phyloP scores from a whole-genome alignment of 2,888 invertebrate species.

The Augiades crinisus region DNA sequence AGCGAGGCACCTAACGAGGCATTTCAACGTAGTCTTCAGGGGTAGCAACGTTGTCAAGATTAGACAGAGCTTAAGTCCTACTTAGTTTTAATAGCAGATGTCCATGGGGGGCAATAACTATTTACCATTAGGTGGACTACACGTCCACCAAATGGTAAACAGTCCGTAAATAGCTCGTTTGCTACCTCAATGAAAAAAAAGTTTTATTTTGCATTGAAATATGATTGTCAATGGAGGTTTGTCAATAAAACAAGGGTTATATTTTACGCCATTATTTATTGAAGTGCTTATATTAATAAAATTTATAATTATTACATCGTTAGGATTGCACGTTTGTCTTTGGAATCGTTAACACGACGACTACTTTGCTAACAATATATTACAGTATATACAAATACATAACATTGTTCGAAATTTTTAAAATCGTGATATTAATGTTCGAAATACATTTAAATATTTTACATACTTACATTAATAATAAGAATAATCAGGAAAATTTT shows the following conservation, averaged over 20 bases:
- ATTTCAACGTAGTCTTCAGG: too few relatives aligned
- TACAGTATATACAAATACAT: conserved; percentile 44
- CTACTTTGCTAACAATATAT: conserved; percentile 35
- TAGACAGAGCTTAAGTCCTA: too few relatives aligned
- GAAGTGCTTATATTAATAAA: conserved; percentile 62
- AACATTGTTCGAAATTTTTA: conserved; percentile 40
- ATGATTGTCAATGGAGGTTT: too few relatives aligned
- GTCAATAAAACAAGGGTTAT: conserved; percentile 38
- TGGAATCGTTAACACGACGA: conserved; percentile 55
- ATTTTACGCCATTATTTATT: conserved; percentile 64
- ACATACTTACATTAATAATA: conserved; percentile 27
- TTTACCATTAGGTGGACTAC: too few relatives aligned
- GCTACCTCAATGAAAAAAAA: too few relatives aligned
- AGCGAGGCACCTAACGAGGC: too few relatives aligned
- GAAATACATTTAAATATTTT: conserved; percentile 28
- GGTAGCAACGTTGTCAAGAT: too few relatives aligned
- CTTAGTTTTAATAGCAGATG: too few relatives aligned
- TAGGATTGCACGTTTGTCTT: conserved; percentile 77
- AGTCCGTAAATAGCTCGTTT: too few relatives aligned
- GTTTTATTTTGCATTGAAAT: too few relatives aligned
- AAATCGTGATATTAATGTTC: conserved; percentile 39
- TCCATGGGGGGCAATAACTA: too few relatives aligned
- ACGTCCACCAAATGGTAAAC: too few relatives aligned
- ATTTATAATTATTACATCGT: conserved; percentile 48
- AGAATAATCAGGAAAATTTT: not conserved